Evolutionary conservation across 2,888 invertebrate genomes (phyloP).

Genomic region (Dicyrtomina minuta): DNA sequence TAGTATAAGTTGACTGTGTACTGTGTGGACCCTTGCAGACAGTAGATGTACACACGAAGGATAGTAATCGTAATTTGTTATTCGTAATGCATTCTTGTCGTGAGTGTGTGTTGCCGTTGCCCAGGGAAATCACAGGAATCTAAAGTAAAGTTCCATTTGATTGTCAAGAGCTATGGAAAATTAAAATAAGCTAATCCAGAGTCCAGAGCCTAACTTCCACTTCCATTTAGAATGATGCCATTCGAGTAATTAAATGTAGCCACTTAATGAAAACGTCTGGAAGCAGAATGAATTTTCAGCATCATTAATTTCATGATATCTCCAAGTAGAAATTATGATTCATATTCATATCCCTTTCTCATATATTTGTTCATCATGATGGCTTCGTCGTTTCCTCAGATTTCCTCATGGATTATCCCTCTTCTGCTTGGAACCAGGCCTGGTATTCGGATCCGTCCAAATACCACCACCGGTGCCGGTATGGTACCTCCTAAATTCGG

Average conservation of each 20-base stretch:
- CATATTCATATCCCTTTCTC: background rate
- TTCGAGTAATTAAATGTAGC: constrained; percentile 15
- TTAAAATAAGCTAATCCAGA: background rate
- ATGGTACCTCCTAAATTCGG: no score
- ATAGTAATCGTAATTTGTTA: no score
- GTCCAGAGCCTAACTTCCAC: background rate
- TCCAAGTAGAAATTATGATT: background rate
- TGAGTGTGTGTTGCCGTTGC: background rate
- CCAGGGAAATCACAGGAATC: constrained; percentile 10
- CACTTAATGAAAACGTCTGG: constrained; percentile 11
- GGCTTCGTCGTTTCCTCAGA: background rate
- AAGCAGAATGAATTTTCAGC: constrained; percentile 11
- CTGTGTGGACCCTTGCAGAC: no score
- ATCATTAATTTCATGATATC: constrained; percentile 20
- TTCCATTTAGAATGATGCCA: constrained; percentile 1
- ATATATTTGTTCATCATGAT: background rate
- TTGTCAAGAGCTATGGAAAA: background rate
- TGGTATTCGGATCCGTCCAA: no score
- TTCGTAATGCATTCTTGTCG: no score
- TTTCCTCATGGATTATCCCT: background rate
- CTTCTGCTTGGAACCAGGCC: no score
- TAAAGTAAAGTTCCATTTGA: background rate
- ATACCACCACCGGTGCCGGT: no score
- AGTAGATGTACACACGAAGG: no score
- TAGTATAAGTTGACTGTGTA: no score